A percentile compares a stretch with the other conserved stretches of the same genome.
These are phyloP conservation scores for Chiloscyllium plagiosum DNA, from an alignment of 2,113 vertebrate genomes.

Conservation along the genomic window DNA sequence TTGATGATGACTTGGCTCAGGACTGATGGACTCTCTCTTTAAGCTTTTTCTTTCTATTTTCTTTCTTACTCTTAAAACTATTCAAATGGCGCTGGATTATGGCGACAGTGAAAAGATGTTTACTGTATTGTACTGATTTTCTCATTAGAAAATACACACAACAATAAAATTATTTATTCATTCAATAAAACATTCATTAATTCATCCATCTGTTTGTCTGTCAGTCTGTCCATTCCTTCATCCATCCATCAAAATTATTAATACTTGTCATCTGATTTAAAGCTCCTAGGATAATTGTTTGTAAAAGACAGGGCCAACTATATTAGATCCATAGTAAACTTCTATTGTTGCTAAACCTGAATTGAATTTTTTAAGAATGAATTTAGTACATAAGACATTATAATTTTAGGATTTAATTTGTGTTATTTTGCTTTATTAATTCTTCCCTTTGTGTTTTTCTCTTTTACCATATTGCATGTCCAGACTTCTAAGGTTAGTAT, in stretches of 20 bases:
- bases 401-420: conserved; percentile 52
- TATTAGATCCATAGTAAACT: neutral
- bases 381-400: conserved; percentile 21
- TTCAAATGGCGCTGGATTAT: too few relatives aligned
- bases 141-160: too few relatives aligned
- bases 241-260: neutral
- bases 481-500: conserved; percentile 99
- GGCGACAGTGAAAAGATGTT: too few relatives aligned
- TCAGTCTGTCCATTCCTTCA: too few relatives aligned
- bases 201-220: too few relatives aligned
- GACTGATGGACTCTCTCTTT: too few relatives aligned
- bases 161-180: too few relatives aligned
- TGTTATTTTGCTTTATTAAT: conserved; percentile 73
- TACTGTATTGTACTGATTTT: too few relatives aligned
- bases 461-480: conserved; percentile 81
- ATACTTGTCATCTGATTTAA: neutral
- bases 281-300: neutral
- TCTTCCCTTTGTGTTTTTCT: conserved; percentile 61
- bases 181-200: too few relatives aligned
- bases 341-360: neutral
- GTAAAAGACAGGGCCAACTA: neutral
- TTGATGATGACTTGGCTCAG: too few relatives aligned
- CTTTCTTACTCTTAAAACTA: too few relatives aligned
- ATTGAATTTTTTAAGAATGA: neutral
- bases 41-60: too few relatives aligned